Evolutionary conservation across 2,113 vertebrate genomes (phyloP), one percentile per base, ranked within the genome.

Genomic region (Datnioides undecimradiatus): DNA sequence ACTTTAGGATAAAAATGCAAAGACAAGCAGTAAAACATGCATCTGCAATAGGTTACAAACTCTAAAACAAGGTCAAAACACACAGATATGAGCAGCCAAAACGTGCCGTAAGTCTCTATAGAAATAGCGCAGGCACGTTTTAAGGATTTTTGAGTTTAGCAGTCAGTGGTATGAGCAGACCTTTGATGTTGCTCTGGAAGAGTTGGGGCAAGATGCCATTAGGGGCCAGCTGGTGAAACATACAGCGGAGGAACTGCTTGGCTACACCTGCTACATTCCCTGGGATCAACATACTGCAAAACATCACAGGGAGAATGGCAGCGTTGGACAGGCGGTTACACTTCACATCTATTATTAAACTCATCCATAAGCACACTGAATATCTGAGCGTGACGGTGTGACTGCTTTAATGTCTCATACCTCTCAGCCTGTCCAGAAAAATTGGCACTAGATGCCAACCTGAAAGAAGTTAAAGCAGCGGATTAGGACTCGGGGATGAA

Each of bases 131-230:
- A 38, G 10, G 3, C 19, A 17, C 9, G 33, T 19, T 52, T 38
- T 0, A 41, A 11, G 23, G 29, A 54, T 27, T 27, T 52, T 41
- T 38, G 43, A 73, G 38, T 69, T 51, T 7, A 5, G 34, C 41
- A 23, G 3, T 45, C 19, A 27, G 43, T 25, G n/a, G 29, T 48
- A 1, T 29, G 57, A 75, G 49, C 19, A 88, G 88, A 99, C 98
- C 98, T 97, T 99, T 99, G 90, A 99, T 99, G 87, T 96, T 97
- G 87, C 98, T 99, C 94, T 99, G 98, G 90, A 99, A 99, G 49
- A 99, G 96, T 90, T 99, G 98, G 1, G 97, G 97, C 55, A 99
- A 93, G 91, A 99, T 99, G 85, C 98, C 98, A 0, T 99, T 99
- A 51, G 98, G 98, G 41, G 97, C 98, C 89, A 99, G 91, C 84